phyloP scores from a whole-genome alignment of 2,113 vertebrate genomes.

The Accipiter cooperii region DNA sequence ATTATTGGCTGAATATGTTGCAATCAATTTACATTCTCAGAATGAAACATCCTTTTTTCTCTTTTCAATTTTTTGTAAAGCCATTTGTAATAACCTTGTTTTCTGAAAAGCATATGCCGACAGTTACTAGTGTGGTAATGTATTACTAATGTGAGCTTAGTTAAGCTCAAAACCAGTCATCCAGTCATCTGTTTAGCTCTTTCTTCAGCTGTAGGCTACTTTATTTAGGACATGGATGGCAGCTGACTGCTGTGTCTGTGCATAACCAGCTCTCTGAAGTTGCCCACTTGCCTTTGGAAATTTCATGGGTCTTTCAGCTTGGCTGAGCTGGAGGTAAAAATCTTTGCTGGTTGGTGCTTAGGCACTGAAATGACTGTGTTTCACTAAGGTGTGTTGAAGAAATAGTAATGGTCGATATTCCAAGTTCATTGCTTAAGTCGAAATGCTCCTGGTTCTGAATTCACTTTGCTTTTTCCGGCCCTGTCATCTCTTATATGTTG shows the following conservation, averaged over 20 bases:
- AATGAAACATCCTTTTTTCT: constrained; percentile 46
- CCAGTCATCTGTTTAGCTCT: neutral
- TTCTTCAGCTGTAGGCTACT: neutral
- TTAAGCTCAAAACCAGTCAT: neutral
- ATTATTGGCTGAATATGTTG: constrained; percentile 65
- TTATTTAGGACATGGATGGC: neutral
- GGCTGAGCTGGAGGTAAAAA: neutral
- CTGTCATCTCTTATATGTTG: neutral
- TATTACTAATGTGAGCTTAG: neutral
- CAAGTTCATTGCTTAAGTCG: neutral
- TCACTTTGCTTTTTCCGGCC: neutral
- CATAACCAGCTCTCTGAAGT: neutral
- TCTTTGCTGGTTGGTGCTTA: neutral
- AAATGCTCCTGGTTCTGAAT: neutral
- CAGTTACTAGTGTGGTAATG: neutral
- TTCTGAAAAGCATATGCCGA: constrained; percentile 18
- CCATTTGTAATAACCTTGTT: constrained; percentile 54
- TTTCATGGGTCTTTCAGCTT: neutral
- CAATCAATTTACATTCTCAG: constrained; percentile 46
- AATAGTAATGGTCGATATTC: neutral
- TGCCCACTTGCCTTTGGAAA: neutral
- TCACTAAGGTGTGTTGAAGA: neutral
- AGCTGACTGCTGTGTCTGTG: neutral
- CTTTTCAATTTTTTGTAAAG: constrained; percentile 64
- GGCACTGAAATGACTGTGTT: neutral